Conservation (phyloP, 2,888 invertebrate species). For the Actias luna region DNA sequence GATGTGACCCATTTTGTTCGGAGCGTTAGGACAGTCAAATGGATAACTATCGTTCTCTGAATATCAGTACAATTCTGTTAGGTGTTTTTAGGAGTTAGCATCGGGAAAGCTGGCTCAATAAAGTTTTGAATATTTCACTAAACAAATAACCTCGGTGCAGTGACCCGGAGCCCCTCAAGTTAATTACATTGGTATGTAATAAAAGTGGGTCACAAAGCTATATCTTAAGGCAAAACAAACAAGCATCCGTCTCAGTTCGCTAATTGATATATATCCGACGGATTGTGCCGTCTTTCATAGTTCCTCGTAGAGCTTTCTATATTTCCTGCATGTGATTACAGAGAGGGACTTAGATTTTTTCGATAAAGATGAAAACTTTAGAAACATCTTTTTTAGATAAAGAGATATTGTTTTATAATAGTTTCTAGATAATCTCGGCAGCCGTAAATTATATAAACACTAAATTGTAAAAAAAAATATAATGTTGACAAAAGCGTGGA, state of each 20-base stretch:
- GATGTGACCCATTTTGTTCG: background rate
- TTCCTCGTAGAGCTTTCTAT: background rate
- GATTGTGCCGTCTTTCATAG: background rate
- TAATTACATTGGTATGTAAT: background rate
- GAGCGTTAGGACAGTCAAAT: background rate
- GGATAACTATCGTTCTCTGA: background rate
- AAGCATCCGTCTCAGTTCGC: background rate
- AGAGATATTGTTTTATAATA: no score
- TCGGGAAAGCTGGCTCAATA: no score
- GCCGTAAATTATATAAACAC: no score
- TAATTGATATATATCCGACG: conserved; percentile 1
- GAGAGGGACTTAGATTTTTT: background rate
- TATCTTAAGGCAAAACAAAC: background rate
- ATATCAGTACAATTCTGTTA: no score
- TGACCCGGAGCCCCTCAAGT: background rate
- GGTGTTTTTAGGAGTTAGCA: no score
- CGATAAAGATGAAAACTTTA: background rate
- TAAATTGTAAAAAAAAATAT: no score
- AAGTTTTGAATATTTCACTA: background rate
- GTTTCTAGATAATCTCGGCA: no score
- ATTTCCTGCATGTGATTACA: background rate
- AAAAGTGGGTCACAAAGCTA: background rate
- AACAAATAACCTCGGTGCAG: background rate
- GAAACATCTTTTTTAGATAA: background rate
- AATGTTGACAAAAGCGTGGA: no score